Evolutionary conservation across 2,888 invertebrate genomes (phyloP), one percentile per base, ranked within the genome.

Genomic region (Timandra comae): DNA sequence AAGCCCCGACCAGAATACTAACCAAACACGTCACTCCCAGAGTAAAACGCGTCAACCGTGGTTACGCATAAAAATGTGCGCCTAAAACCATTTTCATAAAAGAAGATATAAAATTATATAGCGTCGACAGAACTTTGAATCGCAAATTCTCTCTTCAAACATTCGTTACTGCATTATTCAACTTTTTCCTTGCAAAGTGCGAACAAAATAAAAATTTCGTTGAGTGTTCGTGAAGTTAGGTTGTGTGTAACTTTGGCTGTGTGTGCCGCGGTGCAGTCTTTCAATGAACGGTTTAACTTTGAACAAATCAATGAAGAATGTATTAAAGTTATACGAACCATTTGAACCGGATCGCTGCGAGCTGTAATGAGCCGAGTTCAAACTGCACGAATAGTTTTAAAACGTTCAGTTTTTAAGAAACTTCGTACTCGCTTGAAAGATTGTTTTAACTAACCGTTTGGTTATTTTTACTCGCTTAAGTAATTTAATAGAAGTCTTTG

Each of bases 91-190:
- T 33, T 30, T 38, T 37, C 43, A 43, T 49, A 49, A 49, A 49
- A 35, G 33, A 37, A 41, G 31, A 31, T 42, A 49, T 49, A 49
- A 49, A 49, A 49, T 49, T 42, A 46, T 49, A 49, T 49, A 40
- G 35, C 29, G 31, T 37, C 28, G 31, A 38, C 41, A 47, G 39
- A 52, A 46, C 42, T 54, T 50, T 48, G 39, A 47, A 48, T 44
- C 46, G 43, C 50, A 49, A 50, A 52, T 56, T 48, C 43, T 41
- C 45, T 50, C 46, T 47, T 56, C 42, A 45, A 55, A 56, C 49
- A 53, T 59, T 65, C 48, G 51, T 56, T 53, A 60, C 51, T 49
- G 49, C 49, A 49, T 60, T 58, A 58, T 57, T 56, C 50, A 56
- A 56, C 49, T 56, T 62, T 61, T 57, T 56, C 55, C 54, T 43